Evolutionary conservation across 2,888 invertebrate species (phyloP).

Genomic region (Drosophila antonietae): DNA sequence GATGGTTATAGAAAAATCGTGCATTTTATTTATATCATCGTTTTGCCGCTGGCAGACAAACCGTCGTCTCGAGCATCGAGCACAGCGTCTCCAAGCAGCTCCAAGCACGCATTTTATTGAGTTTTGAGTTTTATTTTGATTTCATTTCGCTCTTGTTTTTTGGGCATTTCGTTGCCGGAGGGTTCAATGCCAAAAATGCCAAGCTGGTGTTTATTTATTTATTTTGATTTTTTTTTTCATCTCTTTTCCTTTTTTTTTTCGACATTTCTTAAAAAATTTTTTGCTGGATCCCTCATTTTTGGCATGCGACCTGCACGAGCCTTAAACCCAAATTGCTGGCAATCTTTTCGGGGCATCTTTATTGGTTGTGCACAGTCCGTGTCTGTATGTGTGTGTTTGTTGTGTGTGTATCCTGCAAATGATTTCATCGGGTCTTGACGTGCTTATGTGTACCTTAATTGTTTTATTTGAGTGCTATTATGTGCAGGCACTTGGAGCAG

Average conservation of each 20-base stretch:
- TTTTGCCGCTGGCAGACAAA: slow-evolving; percentile 74
- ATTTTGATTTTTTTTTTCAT: background rate
- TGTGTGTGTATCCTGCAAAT: slow-evolving; percentile 66
- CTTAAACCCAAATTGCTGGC: slow-evolving; percentile 70
- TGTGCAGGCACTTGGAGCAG: slow-evolving; percentile 70
- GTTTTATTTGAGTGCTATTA: slow-evolving; percentile 79
- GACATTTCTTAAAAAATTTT: slow-evolving; percentile 22
- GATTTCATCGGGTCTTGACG: slow-evolving; percentile 73
- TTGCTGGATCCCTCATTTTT: slow-evolving; percentile 60
- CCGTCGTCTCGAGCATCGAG: slow-evolving; percentile 71
- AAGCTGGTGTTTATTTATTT: slow-evolving; percentile 58
- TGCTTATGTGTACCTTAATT: slow-evolving; percentile 76
- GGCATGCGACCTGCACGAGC: slow-evolving; percentile 82
- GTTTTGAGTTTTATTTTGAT: slow-evolving; percentile 71
- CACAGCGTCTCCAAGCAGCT: slow-evolving; percentile 51
- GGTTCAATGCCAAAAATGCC: slow-evolving; percentile 81
- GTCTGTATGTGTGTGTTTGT: slow-evolving; percentile 4
- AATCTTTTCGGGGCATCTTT: slow-evolving; percentile 70
- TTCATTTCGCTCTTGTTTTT: slow-evolving; percentile 54
- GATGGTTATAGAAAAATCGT: slow-evolving; percentile 57
- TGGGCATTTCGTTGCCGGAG: slow-evolving; percentile 58
- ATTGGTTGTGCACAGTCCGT: slow-evolving; percentile 36
- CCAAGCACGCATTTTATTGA: slow-evolving; percentile 73
- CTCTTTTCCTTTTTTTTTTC: slow-evolving; percentile 9
- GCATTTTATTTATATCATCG: slow-evolving; percentile 69